These are phyloP conservation scores for Dinocampus coccinellae DNA, from an alignment of 2,888 invertebrate species.

Conservation along the genomic window DNA sequence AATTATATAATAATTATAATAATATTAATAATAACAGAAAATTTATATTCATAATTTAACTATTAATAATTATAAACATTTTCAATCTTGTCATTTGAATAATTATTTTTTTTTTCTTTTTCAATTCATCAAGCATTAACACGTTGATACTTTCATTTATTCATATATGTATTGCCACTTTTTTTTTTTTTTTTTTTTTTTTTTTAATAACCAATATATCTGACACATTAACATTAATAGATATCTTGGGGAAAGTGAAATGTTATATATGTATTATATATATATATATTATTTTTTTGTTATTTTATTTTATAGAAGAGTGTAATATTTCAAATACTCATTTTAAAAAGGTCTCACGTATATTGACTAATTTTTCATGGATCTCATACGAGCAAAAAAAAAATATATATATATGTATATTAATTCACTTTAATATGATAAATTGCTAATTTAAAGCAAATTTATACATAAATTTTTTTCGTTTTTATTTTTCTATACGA, in stretches of 20 bases:
- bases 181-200: conserved; percentile 42
- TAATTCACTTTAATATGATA: conserved; percentile 21
- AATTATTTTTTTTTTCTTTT: neutral
- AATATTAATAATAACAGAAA: no score
- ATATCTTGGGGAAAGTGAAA: no score
- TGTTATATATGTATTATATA: conserved; percentile 16
- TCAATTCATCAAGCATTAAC: conserved; percentile 18
- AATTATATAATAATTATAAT: no score
- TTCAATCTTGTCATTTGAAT: neutral
- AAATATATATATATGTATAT: no score
- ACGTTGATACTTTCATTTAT: conserved; percentile 15
- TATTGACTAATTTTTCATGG: conserved; percentile 66
- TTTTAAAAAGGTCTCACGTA: conserved; percentile 63
- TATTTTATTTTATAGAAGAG: conserved; percentile 42
- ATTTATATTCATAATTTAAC: no score
- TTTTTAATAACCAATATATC: conserved; percentile 42
- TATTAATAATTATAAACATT: no score
- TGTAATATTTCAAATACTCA: conserved; percentile 39
- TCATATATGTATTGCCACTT: conserved; percentile 41
- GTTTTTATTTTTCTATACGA: conserved; percentile 4
- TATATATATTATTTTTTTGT: conserved; percentile 41
- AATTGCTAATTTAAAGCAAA: conserved; percentile 13
- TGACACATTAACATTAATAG: conserved; percentile 39
- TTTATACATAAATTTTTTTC: conserved; percentile 1
- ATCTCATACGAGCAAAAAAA: conserved; percentile 52